Evolutionary conservation across 2,888 invertebrate genomes (phyloP).

Genomic region (Nomada fucata): DNA sequence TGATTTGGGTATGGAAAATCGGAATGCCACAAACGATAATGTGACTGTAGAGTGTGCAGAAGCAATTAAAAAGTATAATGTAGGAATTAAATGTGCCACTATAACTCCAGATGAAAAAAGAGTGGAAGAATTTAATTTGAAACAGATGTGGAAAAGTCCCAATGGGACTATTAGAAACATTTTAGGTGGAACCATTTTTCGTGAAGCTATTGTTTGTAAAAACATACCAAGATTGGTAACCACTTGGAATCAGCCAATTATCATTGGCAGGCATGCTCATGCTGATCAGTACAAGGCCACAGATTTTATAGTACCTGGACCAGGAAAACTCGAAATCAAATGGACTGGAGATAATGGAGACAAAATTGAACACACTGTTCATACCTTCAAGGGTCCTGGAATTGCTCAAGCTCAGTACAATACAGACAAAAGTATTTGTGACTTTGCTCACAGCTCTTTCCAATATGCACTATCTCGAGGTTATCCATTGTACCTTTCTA

Average conservation of each 20-base stretch:
- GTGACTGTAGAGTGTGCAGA: constrained; percentile 98
- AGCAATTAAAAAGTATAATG: constrained; percentile 98
- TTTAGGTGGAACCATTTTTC: constrained; percentile 92
- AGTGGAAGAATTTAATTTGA: constrained; percentile 95
- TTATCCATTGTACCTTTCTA: constrained; percentile 96
- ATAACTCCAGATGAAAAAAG: constrained; percentile 99
- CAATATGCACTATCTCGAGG: constrained; percentile 93
- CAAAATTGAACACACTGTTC: constrained; percentile 90
- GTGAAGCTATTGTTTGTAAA: constrained; percentile 94
- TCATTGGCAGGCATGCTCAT: constrained; percentile 99
- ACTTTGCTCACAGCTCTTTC: constrained; percentile 98
- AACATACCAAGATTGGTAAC: constrained; percentile 98
- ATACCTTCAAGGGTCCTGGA: constrained; percentile 94
- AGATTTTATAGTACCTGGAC: constrained; percentile 97
- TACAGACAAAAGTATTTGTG: constrained; percentile 96
- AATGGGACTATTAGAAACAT: constrained; percentile 96
- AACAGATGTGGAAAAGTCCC: constrained; percentile 96
- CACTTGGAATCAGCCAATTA: constrained; percentile 98
- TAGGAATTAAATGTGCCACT: constrained; percentile 99
- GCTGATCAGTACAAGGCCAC: constrained; percentile 99
- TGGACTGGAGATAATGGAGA: constrained; percentile 90
- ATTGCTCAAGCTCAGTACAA: constrained; percentile 98
- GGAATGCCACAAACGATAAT: constrained; percentile 97
- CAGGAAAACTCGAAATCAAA: constrained; percentile 93
- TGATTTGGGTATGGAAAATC: constrained; percentile 97